These are phyloP conservation scores for Harpegnathos saltator DNA, from an alignment of 1,140 invertebrate species.

Conservation along the genomic window DNA sequence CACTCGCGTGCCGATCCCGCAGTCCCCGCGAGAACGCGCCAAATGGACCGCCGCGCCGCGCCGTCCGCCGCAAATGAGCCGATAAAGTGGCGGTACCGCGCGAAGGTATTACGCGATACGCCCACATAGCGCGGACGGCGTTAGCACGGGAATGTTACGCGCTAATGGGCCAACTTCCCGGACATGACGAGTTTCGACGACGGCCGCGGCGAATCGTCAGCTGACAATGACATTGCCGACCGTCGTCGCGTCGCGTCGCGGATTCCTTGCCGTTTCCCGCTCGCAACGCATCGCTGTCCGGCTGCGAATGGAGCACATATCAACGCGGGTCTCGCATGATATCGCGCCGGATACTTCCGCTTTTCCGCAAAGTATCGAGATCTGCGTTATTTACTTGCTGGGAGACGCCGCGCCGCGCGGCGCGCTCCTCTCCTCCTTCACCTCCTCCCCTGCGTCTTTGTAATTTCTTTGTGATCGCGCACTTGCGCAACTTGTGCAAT, in stretches of 20 bases:
- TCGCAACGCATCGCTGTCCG: not conserved
- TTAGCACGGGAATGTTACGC: slow-evolving; percentile 80
- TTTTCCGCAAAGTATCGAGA: not conserved
- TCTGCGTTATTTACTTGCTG: too few relatives aligned
- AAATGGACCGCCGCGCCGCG: slow-evolving; percentile 41
- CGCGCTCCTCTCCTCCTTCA: too few relatives aligned
- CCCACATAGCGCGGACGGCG: slow-evolving; percentile 75
- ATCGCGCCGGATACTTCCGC: too few relatives aligned
- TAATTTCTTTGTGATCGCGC: too few relatives aligned
- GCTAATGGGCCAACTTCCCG: slow-evolving; percentile 83
- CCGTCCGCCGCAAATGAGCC: slow-evolving; percentile 44
- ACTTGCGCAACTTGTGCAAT: slow-evolving; percentile 9
- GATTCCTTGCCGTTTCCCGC: slow-evolving; percentile 35
- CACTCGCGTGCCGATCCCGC: not conserved
- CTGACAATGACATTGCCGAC: slow-evolving; percentile 83
- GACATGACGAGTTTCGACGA: slow-evolving; percentile 84
- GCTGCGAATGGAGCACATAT: too few relatives aligned
- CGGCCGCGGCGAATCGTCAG: slow-evolving; percentile 76
- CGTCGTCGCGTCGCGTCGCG: slow-evolving; percentile 41
- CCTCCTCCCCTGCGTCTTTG: too few relatives aligned
- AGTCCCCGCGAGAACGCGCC: not conserved
- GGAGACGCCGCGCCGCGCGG: too few relatives aligned
- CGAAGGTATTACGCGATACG: slow-evolving; percentile 80
- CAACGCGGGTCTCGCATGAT: too few relatives aligned
- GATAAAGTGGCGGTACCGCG: slow-evolving; percentile 73